phyloP scores from a whole-genome alignment of 2,113 vertebrate genomes.

The Caranx ignobilis region DNA sequence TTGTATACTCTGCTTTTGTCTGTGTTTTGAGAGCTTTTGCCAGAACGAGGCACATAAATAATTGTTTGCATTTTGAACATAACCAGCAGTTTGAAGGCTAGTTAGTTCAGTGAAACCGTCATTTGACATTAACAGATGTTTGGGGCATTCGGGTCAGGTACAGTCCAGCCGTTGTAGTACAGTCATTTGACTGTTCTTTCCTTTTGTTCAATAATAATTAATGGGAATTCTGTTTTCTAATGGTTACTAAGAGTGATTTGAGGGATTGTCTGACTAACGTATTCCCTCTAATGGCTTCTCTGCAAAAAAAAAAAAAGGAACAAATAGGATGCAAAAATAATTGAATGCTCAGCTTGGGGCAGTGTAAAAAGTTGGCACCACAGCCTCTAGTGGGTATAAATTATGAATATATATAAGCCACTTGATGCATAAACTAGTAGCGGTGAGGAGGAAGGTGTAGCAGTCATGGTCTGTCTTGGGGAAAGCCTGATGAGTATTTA shows the following conservation, averaged over 20 bases:
- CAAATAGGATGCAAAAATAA: background rate
- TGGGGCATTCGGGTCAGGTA: background rate
- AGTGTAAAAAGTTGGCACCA: background rate
- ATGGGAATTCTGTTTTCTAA: background rate
- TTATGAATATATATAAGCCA: background rate
- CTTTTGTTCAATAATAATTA: background rate
- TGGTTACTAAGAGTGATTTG: background rate
- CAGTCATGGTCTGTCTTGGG: background rate
- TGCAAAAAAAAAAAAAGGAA: conserved; percentile 1
- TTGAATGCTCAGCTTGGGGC: background rate
- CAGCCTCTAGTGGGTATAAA: background rate
- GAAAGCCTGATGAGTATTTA: background rate
- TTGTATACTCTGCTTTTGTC: conserved; percentile 34
- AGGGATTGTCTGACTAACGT: background rate
- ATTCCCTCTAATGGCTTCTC: background rate
- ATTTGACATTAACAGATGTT: background rate
- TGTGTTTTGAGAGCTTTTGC: conserved; percentile 53
- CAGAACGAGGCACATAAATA: conserved; percentile 15
- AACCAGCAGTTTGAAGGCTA: conserved; percentile 5
- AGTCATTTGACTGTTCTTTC: background rate
- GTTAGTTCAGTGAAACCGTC: background rate
- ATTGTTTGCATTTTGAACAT: conserved; percentile 10
- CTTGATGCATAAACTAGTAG: background rate
- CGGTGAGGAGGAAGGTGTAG: background rate
- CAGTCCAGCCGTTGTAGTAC: background rate